Evolutionary conservation across 1,140 invertebrate genomes (phyloP).

Genomic region (Ceratina australensis): DNA sequence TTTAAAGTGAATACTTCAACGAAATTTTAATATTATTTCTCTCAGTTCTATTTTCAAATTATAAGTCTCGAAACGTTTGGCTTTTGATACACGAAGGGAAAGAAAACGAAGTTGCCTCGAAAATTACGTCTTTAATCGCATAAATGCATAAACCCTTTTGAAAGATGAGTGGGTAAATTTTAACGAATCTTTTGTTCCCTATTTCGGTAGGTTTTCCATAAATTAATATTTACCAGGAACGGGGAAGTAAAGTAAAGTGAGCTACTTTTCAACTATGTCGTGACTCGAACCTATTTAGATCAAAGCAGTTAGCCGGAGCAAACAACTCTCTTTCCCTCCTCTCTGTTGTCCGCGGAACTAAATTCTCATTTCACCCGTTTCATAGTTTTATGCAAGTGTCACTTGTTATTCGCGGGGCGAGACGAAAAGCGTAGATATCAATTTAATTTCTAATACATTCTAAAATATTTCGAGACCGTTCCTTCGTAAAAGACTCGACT

Average conservation of each 20-base stretch:
- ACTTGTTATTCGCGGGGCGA: constrained; percentile 2
- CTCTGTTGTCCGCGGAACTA: background rate
- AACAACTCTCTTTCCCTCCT: background rate
- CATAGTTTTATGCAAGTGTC: constrained; percentile 10
- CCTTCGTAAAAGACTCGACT: background rate
- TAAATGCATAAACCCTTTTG: constrained; percentile 7
- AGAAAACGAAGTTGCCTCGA: background rate
- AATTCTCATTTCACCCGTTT: constrained; percentile 24
- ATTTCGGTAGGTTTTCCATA: constrained; percentile 10
- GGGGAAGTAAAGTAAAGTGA: constrained; percentile 2
- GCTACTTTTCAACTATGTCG: constrained; percentile 16
- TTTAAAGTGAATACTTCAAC: too few relatives aligned
- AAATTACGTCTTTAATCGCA: background rate
- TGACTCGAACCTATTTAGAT: constrained; percentile 21
- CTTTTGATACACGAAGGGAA: background rate
- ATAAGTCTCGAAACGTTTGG: too few relatives aligned
- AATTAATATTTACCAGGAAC: constrained; percentile 34
- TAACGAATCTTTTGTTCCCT: constrained; percentile 16
- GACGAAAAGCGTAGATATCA: background rate
- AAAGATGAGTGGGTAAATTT: constrained; percentile 4
- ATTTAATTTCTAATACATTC: constrained; percentile 12
- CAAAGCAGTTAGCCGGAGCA: constrained; percentile 15
- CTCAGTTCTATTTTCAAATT: too few relatives aligned
- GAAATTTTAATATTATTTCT: too few relatives aligned
- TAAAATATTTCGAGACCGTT: background rate